Evolutionary conservation across 2,888 invertebrate species (phyloP).

Genomic region (Drosophila formosana): DNA sequence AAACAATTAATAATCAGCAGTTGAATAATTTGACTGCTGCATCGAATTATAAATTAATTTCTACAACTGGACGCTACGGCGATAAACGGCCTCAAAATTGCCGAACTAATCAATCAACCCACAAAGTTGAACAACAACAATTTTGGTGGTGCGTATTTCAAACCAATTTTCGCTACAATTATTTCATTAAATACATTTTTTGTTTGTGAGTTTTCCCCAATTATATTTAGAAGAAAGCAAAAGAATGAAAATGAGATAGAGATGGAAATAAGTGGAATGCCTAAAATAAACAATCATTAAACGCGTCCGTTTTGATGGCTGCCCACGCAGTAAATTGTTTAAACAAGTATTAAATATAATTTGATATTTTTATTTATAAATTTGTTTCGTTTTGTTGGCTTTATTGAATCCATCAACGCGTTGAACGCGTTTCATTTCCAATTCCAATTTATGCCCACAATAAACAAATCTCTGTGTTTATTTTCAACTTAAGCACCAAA

Average conservation of each 20-base stretch:
- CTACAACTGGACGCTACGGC: constrained; percentile 12
- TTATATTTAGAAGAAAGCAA: constrained; percentile 23
- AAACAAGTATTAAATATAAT: constrained; percentile 47
- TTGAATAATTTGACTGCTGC: constrained; percentile 25
- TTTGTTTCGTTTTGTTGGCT: background rate
- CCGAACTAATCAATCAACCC: constrained; percentile 81
- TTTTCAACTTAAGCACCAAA: constrained; percentile 5
- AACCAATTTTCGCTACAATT: background rate
- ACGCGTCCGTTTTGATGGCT: constrained; percentile 2
- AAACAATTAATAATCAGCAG: constrained; percentile 31
- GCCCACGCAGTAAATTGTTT: constrained; percentile 26
- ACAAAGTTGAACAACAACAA: constrained; percentile 81
- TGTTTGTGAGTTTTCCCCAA: constrained; percentile 26
- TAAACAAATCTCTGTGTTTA: constrained; percentile 20
- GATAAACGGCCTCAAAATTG: constrained; percentile 77
- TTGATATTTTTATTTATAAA: constrained; percentile 52
- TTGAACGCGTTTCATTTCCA: constrained; percentile 17
- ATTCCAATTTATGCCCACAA: constrained; percentile 16
- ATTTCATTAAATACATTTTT: constrained; percentile 1
- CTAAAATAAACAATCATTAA: constrained; percentile 45
- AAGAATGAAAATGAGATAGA: background rate
- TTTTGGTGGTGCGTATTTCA: constrained; percentile 70
- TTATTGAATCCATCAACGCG: constrained; percentile 23
- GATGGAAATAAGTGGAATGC: constrained; percentile 31
- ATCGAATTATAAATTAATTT: constrained; percentile 2